Percentiles rank a stretch among this genome's conserved stretches.
These are phyloP conservation scores for Rhizomys pruinosus DNA, from an alignment of 2,113 vertebrate genomes.

Conservation along the genomic window DNA sequence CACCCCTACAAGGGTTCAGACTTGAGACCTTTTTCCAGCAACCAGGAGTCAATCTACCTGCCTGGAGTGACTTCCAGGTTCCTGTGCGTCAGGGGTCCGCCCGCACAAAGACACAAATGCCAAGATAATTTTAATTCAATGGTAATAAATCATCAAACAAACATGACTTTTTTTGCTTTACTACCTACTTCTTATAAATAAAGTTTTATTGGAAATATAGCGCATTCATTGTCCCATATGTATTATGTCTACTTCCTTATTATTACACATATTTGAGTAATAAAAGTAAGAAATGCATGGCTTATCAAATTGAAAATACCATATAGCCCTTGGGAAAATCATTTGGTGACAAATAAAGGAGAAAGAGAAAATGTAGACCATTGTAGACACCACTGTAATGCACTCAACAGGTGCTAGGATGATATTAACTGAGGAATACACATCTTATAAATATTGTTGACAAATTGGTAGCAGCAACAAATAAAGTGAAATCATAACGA, in stretches of 20 bases:
- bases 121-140: not conserved
- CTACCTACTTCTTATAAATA: not conserved
- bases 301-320: not conserved
- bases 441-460: not conserved
- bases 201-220: not conserved
- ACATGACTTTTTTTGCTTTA: not conserved
- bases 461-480: not conserved
- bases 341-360: not conserved
- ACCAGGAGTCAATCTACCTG: too few species aligned
- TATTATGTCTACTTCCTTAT: not conserved
- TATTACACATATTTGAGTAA: not conserved
- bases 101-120: too few species aligned
- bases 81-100: too few species aligned
- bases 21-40: too few species aligned
- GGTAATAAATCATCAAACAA: not conserved
- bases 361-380: not conserved
- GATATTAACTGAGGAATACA: not conserved
- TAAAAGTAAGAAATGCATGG: not conserved
- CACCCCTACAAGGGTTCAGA: too few species aligned
- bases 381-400: not conserved
- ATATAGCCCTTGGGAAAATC: not conserved
- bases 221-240: not conserved
- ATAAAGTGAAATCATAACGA: not conserved
- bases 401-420: not conserved
- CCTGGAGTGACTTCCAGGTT: too few species aligned